Evolutionary conservation across 2,113 vertebrate species (phyloP), one percentile per base, ranked within the genome.

Genomic region (Anas platyrhynchos): DNA sequence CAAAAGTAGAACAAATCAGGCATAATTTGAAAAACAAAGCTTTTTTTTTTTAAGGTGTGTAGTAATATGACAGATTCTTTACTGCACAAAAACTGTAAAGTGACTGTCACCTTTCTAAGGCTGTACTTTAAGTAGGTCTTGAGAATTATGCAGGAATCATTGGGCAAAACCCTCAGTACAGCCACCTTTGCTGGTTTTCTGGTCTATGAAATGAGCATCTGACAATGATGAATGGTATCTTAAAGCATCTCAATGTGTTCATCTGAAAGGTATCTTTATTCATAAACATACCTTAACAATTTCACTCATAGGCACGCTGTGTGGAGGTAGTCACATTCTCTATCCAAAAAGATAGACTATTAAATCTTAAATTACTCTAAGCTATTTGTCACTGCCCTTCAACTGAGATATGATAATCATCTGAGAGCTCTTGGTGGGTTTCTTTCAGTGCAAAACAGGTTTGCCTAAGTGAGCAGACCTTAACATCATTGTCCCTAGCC

Each of bases 1-100:
- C 62, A 89, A 65, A 88, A 92, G 69, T 54, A 65, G 66, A 91
- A 76, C 56, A 66, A 78, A 85, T 93, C 62, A 73, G 29, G 27
- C 3, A 3, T 76, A 15, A 88, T 75, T 69, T 83, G 58, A 75
- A 84, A 88, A 90, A 77, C 67, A 79, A 93, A 92, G 26, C 11
- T 55, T 29, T 14, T 12, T 4, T 18, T 44, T 38, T 43, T 56
- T 38, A 26, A 25, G 38, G 3, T 48, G 3, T 0, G 0, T 22
- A 32, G 8, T 36, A 36, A 55, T 44, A 15, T 0, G 3, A 67
- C 21, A 34, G 34, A 65, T 79, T 72, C 34, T 65, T 84, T 52
- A 75, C 38, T 21, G 29, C 5, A 31, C 29, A 81, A 26, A 85
- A 73, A 21, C 56, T 82, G 20, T 21, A 12, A 81, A 72, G 26